Base-by-base conservation (phyloP, 2,113 vertebrate species). In the Pterocles burchelli region DNA sequence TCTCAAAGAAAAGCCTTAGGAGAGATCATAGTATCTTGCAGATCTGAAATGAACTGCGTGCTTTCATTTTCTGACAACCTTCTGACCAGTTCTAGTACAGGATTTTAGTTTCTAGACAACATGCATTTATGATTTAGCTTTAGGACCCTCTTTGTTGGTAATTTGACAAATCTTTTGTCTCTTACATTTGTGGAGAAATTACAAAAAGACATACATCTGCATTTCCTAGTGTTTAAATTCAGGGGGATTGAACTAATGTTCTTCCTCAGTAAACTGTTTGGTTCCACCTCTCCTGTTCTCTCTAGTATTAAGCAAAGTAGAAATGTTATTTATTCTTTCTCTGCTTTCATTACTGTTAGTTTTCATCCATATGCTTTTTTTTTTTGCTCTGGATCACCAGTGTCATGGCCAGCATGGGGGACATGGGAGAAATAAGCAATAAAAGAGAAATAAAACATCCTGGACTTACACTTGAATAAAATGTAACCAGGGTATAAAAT, bases 161-260 rank as follows among this genome's bases (percentile, higher is more conserved):
- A 70, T 38, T 46, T 65, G 26, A 11, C 5, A 3, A 61, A 22
- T 63, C 1, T 14, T 46, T 84, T 55, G 3, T 51, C 33, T 43
- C 29, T n/a, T 31, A 7, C 2, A 14, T 59, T 63, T 46, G 18
- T 63, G 17, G 31, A 63, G 28, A 55, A 79, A 72, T 29, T 76
- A 16, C 18, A 36, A 34, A 31, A 72, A 51, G 1, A 2, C 3
- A 2, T 10, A 11, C 2, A 28, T 7, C 5, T 84, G 16, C 1
- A 14, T 49, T 62, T 71, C 31, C 17, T 28, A 17, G 13, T 67
- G 19, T 62, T 92, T 58, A 71, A 77, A 46, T 74, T 67, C 14
- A 28, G 14, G 19, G 5, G 7, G 4, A 58, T 3, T 41, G 7
- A 24, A 48, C 13, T 12, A 41, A 24, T 7, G 16, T 46, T 62